phyloP scores from a whole-genome alignment of 1,140 invertebrate genomes.

The Aethina tumida region DNA sequence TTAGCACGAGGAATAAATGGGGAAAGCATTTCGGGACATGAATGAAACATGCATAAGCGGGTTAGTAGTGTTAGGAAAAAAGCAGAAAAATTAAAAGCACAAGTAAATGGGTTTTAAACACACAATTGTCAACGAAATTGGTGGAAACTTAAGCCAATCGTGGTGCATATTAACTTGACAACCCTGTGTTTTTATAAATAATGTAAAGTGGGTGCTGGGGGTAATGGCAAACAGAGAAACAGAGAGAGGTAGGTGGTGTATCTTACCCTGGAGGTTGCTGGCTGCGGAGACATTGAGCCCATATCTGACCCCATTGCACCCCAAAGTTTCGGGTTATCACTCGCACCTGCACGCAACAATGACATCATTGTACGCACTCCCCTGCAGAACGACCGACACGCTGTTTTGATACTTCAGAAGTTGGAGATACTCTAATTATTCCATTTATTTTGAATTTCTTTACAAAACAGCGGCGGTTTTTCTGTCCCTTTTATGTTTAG shows the following conservation, averaged over 20 bases:
- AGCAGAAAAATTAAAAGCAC: too few relatives aligned
- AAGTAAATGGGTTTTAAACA: too few relatives aligned
- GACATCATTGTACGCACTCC: slow-evolving; percentile 36
- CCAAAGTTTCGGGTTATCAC: slow-evolving; percentile 42
- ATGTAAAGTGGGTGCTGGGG: background rate
- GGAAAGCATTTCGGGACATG: too few relatives aligned
- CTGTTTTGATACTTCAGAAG: slow-evolving; percentile 14
- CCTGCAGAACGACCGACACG: slow-evolving; percentile 28
- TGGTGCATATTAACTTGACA: too few relatives aligned
- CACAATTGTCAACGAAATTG: too few relatives aligned
- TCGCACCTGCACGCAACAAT: slow-evolving; percentile 38
- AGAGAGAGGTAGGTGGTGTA: slow-evolving; percentile 32
- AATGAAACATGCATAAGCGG: too few relatives aligned
- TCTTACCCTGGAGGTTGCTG: slow-evolving; percentile 51
- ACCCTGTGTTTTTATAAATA: too few relatives aligned
- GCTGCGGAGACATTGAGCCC: slow-evolving; percentile 40
- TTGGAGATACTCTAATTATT: background rate
- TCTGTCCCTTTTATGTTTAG: slow-evolving; percentile 20
- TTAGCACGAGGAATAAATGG: too few relatives aligned
- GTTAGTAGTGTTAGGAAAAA: too few relatives aligned
- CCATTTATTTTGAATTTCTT: background rate
- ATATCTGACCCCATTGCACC: slow-evolving; percentile 38
- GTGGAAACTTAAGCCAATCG: too few relatives aligned
- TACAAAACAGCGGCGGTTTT: slow-evolving; percentile 7
- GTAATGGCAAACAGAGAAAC: slow-evolving; percentile 1